Evolutionary conservation across 2,113 vertebrate species (phyloP).

Genomic region (Xiphophorus couchianus): DNA sequence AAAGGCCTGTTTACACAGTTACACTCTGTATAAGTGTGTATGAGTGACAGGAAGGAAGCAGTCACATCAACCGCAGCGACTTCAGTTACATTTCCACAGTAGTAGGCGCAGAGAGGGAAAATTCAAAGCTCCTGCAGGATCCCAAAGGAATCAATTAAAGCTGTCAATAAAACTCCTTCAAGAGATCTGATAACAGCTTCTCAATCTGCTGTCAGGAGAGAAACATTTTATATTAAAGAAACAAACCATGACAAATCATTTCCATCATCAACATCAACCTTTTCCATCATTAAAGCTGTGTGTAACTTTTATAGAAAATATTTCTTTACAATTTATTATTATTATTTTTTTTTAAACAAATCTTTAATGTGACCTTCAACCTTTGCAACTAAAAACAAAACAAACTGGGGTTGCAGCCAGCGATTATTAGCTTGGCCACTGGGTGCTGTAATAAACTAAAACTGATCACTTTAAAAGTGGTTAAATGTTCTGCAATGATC

Average conservation of each 20-base stretch:
- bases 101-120: constrained; percentile 37
- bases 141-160: constrained; percentile 1
- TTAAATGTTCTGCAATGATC: too few relatives aligned
- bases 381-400: not conserved
- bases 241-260: not conserved
- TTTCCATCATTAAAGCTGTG: not conserved
- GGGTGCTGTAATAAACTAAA: too few relatives aligned
- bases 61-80: constrained; percentile 57
- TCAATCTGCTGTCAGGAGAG: constrained; percentile 1
- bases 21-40: not conserved
- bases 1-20: constrained; percentile 25
- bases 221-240: not conserved
- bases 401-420: not conserved
- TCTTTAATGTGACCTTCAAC: not conserved
- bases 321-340: too few relatives aligned
- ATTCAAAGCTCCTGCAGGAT: not conserved
- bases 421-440: too few relatives aligned
- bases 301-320: too few relatives aligned
- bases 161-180: not conserved
- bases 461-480: too few relatives aligned
- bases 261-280: not conserved
- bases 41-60: constrained; percentile 63
- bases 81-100: constrained; percentile 30
- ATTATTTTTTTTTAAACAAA: too few relatives aligned
- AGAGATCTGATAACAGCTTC: constrained; percentile 1